Conservation (phyloP, 2,113 vertebrate species). For the Notechis scutatus region DNA sequence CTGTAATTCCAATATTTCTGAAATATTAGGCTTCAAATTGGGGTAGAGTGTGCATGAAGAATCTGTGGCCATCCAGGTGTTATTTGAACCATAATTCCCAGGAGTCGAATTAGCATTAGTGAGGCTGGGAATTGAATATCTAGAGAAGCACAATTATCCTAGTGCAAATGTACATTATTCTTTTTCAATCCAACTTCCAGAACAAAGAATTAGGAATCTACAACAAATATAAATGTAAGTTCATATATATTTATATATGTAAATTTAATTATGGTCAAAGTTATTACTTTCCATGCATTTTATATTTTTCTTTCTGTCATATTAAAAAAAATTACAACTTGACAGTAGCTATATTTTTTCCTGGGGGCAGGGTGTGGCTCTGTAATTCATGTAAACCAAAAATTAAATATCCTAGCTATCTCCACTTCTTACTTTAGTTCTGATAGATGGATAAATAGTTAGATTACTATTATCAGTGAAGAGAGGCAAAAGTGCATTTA, state of each 20-base stretch:
- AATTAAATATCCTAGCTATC: background rate
- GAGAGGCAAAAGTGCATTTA: background rate
- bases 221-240: background rate
- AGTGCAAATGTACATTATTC: background rate
- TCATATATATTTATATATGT: background rate
- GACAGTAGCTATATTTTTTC: background rate
- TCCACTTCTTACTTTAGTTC: background rate
- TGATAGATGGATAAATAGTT: background rate
- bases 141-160: background rate
- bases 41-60: background rate
- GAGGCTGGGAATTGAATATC: background rate
- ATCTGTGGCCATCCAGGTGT: background rate
- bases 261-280: background rate
- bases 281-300: background rate
- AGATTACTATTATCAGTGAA: background rate
- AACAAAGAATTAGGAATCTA: background rate
- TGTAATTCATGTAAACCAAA: background rate
- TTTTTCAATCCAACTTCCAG: background rate
- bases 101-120: background rate
- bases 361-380: background rate
- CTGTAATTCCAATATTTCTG: background rate
- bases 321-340: background rate
- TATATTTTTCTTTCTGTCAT: background rate
- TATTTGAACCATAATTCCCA: background rate
- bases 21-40: background rate